Base-by-base conservation (phyloP, 2,797 vertebrate species). In the Cygnus olor region DNA sequence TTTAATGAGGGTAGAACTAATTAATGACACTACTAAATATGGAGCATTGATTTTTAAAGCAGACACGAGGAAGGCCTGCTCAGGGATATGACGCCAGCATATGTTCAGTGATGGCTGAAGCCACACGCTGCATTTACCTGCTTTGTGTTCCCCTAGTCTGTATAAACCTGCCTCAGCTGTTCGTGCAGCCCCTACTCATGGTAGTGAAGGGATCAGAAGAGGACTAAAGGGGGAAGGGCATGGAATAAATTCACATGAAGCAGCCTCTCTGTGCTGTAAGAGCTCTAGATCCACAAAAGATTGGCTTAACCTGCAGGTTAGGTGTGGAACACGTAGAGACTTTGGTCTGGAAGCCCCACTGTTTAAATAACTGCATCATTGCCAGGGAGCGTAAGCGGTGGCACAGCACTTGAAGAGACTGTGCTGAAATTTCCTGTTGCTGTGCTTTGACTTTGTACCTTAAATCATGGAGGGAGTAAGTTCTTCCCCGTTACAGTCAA, bases 1-100 rank as follows among this genome's bases (percentile, higher is more conserved):
- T 90, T 91, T 95, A 92, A 95, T 90, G 70, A 91, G 80, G 28
- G 38, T 90, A 72, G 14, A 64, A 60, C 36, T 85, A 90, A 86
- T 73, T n/a, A 94, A 68, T 81, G 84, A 66, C 32, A 30, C 36
- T 77, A 3, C 73, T 84, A 79, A 91, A 88, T 70, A 60, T 14
- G 85, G 85, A 65, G n/a, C 24, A 44, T 53, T 88, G 93, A 63
- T 90, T 93, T 88, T 73, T 49, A 49, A 70, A 81, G 77, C 40
- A 76, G 76, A 22, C 30, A 8, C 5, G 22, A 38, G 8, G 25
- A 22, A 65, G 49, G 19, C 36, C 61, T 71, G 1, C 42, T 73
- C 49, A 76, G 69, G 36, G 69, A 20, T 76, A 9, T 40, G 44
- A 34, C 54, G 51, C 36, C 65, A 65, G 38, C 24, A 2, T 11